Evolutionary conservation across 1,140 invertebrate genomes (phyloP), one percentile per base, ranked within the genome.

Genomic region (Drosophila repletoides): DNA sequence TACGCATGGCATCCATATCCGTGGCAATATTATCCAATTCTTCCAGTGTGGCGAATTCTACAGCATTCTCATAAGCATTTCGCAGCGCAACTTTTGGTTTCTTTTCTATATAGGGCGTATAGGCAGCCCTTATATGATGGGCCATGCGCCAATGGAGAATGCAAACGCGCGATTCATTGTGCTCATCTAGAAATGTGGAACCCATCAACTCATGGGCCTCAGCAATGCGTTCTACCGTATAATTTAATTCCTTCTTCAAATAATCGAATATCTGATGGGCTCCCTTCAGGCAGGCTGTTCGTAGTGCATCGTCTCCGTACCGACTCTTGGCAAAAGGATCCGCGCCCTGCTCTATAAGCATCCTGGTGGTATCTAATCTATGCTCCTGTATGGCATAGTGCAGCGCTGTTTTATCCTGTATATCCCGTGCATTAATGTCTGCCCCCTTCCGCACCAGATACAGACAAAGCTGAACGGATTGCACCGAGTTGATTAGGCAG

Each of bases 361-460:
- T 91, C 76, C 95, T 95, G 0, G 95, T 96, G 2, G 97, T 97
- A 90, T 97, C 96, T 80, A 97, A 91, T 64, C 95, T 93, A 76
- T 96, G 95, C 90, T 97, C 97, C 86, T 97, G 96, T 65, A 98
- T 97, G 0, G 97, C 96, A 91, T 98, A 98, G 92, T 98, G 97
- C 58, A 98, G 92, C 21, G 97, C 97, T 66, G 97, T 96, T 91
- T 98, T 98, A 73, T 95, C 94, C 89, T 98, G 96, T 73, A 96
- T 96, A 91, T 98, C 97, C 17, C 93, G 93, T 0, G 96, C 95
- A 91, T 98, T 97, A 2, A 97, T 95, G 72, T 94, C 92, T 14
- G 95, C 96, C 24, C 95, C 95, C 83, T 94, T 92, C 64, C 93
- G 90, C 15, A 98, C 92, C 29, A 98, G 91, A 91, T 95, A 97